Conservation (phyloP, 2,888 invertebrate species). For the Scelioninae gen. 2 region DNA sequence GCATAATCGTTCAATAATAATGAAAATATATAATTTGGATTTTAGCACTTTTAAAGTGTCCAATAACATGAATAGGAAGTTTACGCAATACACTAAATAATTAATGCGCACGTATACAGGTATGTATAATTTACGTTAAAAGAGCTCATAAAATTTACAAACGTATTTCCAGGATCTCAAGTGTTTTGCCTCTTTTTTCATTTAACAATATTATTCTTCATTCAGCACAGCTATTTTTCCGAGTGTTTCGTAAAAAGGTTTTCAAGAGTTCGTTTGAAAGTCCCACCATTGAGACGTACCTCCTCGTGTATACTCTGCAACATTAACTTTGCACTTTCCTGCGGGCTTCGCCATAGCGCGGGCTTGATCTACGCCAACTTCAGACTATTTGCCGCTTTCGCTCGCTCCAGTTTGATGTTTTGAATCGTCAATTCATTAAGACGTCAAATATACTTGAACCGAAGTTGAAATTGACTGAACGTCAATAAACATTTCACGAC, state of each 20-base stretch:
- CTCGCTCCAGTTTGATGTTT: slow-evolving; percentile 46
- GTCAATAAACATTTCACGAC: slow-evolving; percentile 40
- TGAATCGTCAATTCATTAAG: slow-evolving; percentile 55
- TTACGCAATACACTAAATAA: too few species aligned
- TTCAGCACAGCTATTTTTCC: slow-evolving; percentile 51
- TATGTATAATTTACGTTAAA: slow-evolving; percentile 39
- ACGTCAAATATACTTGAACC: slow-evolving; percentile 45
- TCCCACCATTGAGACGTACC: slow-evolving; percentile 52
- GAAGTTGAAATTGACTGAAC: slow-evolving; percentile 44
- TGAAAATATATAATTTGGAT: too few species aligned
- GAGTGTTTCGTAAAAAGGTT: slow-evolving; percentile 55
- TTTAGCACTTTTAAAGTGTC: too few species aligned
- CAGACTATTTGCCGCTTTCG: slow-evolving; percentile 45
- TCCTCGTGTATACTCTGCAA: slow-evolving; percentile 50
- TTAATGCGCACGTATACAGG: neutral
- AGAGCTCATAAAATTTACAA: slow-evolving; percentile 27
- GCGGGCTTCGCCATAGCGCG: slow-evolving; percentile 33
- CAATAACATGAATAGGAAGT: too few species aligned
- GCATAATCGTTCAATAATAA: too few species aligned
- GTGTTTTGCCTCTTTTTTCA: slow-evolving; percentile 41
- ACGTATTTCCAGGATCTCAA: slow-evolving; percentile 26
- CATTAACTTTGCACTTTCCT: slow-evolving; percentile 56
- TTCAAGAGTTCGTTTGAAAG: slow-evolving; percentile 57
- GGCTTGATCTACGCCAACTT: slow-evolving; percentile 47
- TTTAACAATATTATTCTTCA: slow-evolving; percentile 54